A percentile compares a stretch with the other conserved stretches of the same genome.
phyloP scores from a whole-genome alignment of 2,888 invertebrate species.

The Uloborus plumipes region DNA sequence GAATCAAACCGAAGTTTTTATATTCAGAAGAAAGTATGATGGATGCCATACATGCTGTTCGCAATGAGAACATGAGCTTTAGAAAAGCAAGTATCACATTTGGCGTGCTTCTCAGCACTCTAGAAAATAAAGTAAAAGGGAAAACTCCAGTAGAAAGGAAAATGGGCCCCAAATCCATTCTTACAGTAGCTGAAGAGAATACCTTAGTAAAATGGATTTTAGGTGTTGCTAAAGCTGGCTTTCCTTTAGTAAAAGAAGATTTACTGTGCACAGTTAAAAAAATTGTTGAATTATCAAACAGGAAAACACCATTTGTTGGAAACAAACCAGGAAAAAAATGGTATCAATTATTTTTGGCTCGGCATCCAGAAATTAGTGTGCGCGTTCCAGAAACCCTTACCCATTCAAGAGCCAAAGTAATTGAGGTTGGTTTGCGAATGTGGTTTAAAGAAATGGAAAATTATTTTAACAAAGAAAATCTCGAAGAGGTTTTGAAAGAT shows the following conservation, averaged over 20 bases:
- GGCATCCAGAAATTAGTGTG: background rate
- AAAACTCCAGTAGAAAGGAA: background rate
- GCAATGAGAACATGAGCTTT: background rate
- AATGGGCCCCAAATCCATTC: background rate
- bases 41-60: background rate
- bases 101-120: background rate
- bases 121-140: background rate
- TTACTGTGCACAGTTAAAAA: background rate
- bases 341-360: background rate
- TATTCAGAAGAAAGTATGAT: background rate
- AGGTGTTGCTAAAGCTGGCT: conserved; percentile 6
- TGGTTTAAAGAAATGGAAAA: background rate
- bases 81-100: background rate
- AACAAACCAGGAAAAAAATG: background rate
- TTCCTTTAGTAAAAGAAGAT: background rate
- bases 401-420: background rate
- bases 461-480: background rate
- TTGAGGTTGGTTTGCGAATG: background rate
- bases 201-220: too few relatives aligned
- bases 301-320: background rate
- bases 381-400: background rate
- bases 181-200: background rate
- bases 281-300: background rate
- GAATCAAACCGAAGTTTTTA: background rate
- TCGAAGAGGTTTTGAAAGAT: background rate